Evolutionary conservation across 1,140 invertebrate species (phyloP).

Genomic region (Maniola jurtina): DNA sequence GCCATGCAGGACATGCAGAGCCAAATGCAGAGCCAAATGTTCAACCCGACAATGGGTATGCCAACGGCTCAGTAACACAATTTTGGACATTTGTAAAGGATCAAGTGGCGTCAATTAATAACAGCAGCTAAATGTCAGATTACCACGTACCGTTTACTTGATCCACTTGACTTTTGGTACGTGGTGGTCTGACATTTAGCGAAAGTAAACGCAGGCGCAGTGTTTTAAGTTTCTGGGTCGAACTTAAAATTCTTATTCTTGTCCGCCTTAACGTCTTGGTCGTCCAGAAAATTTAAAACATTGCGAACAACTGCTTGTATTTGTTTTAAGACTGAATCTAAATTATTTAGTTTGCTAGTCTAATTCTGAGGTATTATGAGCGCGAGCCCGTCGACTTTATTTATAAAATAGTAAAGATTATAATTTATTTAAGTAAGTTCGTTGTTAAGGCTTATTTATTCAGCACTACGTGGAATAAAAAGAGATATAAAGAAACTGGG

Average conservation of each 20-base stretch:
- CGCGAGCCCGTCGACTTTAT: conserved; percentile 76
- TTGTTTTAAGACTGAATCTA: conserved; percentile 59
- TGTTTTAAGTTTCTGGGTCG: conserved; percentile 60
- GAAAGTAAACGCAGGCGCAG: conserved; percentile 43
- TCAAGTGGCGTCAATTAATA: conserved; percentile 62
- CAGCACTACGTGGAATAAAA: conserved; percentile 69
- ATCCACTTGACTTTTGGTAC: conserved; percentile 40
- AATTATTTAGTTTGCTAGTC: conserved; percentile 39
- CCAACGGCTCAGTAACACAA: conserved; percentile 59
- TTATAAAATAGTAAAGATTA: conserved; percentile 46
- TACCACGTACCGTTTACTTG: conserved; percentile 58
- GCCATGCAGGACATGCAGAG: conserved; percentile 32
- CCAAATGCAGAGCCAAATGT: conserved; percentile 42
- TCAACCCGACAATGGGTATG: conserved; percentile 50
- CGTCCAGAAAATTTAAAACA: conserved; percentile 53
- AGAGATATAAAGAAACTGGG: conserved; percentile 36
- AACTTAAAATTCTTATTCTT: conserved; percentile 33
- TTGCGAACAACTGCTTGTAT: conserved; percentile 38
- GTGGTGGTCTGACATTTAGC: conserved; percentile 75
- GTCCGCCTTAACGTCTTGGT: conserved; percentile 16
- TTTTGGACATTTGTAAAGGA: conserved; percentile 62
- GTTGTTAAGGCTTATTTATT: conserved; percentile 72
- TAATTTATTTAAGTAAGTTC: conserved; percentile 65
- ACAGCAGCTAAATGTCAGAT: conserved; percentile 68
- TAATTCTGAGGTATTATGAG: conserved; percentile 52